Evolutionary conservation across 2,797 vertebrate species (phyloP), one percentile per base, ranked within the genome.

Genomic region (Cynopterus sphinx): DNA sequence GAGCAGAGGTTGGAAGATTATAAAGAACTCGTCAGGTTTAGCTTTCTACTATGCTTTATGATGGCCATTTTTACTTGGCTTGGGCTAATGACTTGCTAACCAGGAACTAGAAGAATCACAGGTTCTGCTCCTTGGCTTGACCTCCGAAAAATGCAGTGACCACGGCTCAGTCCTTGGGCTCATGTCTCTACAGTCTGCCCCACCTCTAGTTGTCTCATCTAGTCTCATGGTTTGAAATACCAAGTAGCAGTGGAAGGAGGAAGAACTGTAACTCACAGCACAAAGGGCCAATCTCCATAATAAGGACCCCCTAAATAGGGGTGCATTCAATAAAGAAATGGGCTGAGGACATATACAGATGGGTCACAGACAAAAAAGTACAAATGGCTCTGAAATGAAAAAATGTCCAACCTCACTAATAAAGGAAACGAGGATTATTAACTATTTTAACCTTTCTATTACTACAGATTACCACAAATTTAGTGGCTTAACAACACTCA

Each of bases 331-430:
- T 2, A 43, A 31, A 94, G 59, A 85, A 95, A 49, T 8, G 2
- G 5, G n/a, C 21, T 67, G 77, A 94, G 24, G 67, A 75, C 36
- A 43, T 9, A n/a, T 12, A 33, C 3, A 33, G 39, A 86, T 10
- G 8, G 61, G 53, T 78, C 84, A 67, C 13, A 55, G 71, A 84
- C 84, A 75, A 84, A 24, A 61, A 88, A 79, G 41, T 31, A 59
- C 39, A 82, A 57, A 78, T 0, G 13, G 24, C 41, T 6, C n/a
- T 68, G 36, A 81, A 81, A 39, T 28, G 11, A 84, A 84, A 75
- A 70, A 36, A 71, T 22, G 8, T 74, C 55, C 28, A 68, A n/a
- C 8, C 28, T 93, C 77, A 91, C 57, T 26, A 93, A 83, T 31
- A 46, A 83, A 53, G 39, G 28, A 82, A 94, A 84, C 3, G 8